These are phyloP conservation scores for Dicrurus megarhynchus DNA, from an alignment of 2,113 vertebrate species.

Conservation along the genomic window DNA sequence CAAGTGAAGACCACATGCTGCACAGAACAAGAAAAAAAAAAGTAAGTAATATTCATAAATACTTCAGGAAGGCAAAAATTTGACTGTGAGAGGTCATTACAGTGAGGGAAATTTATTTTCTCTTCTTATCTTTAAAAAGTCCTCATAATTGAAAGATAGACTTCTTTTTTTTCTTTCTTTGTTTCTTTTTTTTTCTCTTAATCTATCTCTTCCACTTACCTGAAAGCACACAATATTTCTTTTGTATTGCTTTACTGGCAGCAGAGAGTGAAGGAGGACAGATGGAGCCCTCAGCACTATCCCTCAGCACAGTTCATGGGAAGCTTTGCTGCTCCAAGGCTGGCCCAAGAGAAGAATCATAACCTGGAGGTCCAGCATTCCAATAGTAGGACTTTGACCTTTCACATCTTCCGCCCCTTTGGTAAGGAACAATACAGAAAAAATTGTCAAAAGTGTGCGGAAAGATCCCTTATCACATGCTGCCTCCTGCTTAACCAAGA, in stretches of 20 bases:
- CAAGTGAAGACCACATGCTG: background rate
- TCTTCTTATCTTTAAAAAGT: background rate
- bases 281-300: background rate
- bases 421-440: background rate
- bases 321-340: background rate
- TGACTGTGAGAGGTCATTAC: background rate
- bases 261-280: background rate
- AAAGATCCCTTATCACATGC: background rate
- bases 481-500: background rate
- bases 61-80: background rate
- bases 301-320: background rate
- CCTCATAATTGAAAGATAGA: background rate
- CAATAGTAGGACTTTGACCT: background rate
- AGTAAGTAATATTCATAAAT: background rate
- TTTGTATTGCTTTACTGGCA: background rate
- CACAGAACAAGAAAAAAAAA: background rate
- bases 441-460: background rate
- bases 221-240: background rate
- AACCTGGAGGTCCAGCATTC: background rate
- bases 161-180: background rate
- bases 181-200: rapidly evolving
- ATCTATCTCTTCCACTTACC: background rate
- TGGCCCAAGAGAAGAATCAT: background rate
- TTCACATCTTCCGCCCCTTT: background rate
- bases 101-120: background rate